A percentile compares a stretch with the other conserved stretches of the same genome.
Conservation (phyloP, 1,140 invertebrate genomes). For the Galendromus occidentalis region DNA sequence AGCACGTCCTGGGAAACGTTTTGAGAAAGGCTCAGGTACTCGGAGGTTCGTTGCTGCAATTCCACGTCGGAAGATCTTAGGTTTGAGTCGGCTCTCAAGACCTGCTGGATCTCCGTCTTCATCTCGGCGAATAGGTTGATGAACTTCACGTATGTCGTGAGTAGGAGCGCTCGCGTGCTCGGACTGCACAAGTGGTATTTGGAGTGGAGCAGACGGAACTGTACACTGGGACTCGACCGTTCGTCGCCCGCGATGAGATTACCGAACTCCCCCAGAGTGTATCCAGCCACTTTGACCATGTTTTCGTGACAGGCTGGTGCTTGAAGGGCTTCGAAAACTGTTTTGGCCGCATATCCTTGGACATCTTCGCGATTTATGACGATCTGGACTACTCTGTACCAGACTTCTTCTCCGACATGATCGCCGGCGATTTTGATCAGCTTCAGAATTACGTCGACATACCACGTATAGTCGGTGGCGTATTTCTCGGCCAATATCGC, state of each 20-base stretch:
- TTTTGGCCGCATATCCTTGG: constrained; percentile 97
- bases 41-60: constrained; percentile 89
- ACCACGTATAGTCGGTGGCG: constrained; percentile 96
- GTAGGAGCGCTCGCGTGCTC: constrained; percentile 75
- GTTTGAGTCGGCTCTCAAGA: constrained; percentile 82
- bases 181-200: constrained; percentile 96
- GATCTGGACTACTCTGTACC: constrained; percentile 99
- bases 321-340: constrained; percentile 95
- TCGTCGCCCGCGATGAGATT: constrained; percentile 98
- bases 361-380: constrained; percentile 99
- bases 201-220: constrained; percentile 90
- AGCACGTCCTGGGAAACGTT: constrained; percentile 90
- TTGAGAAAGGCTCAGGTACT: constrained; percentile 89
- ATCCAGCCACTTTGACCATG: constrained; percentile 99
- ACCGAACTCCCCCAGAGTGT: constrained; percentile 98
- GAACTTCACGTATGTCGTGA: constrained; percentile 98
- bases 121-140: constrained; percentile 99
- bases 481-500: constrained; percentile 99
- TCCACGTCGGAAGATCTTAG: constrained; percentile 92
- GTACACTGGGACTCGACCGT: constrained; percentile 74
- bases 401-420: constrained; percentile 83
- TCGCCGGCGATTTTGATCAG: constrained; percentile 97
- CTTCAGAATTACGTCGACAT: constrained; percentile 97
- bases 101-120: constrained; percentile 82
- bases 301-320: constrained; percentile 98